A percentile compares a stretch with the other conserved stretches of the same genome.
Evolutionary conservation across 92 coral and sea anemone species (phyloP).

Genomic region (Epizoanthus scotinus): DNA sequence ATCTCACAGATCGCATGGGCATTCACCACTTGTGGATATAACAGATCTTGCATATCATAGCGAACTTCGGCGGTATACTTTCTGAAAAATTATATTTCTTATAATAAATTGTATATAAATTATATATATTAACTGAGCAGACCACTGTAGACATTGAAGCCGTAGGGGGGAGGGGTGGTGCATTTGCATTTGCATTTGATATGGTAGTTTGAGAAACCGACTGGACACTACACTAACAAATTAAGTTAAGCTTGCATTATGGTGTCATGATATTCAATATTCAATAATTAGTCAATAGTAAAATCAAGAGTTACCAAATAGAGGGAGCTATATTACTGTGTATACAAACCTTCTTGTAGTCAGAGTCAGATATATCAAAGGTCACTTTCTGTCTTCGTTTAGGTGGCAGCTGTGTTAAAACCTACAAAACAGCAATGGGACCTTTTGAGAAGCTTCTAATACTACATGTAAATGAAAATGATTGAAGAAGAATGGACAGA

Average conservation of each 20-base stretch:
- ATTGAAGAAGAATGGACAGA: background rate
- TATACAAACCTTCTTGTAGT: constrained; percentile 72
- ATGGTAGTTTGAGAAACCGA: too few species aligned
- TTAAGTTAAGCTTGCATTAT: too few species aligned
- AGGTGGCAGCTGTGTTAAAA: constrained; percentile 89
- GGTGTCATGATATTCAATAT: too few species aligned
- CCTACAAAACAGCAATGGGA: constrained; percentile 50
- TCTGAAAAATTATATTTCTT: background rate
- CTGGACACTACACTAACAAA: too few species aligned
- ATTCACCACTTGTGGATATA: background rate
- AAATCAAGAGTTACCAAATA: background rate
- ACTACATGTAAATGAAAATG: background rate
- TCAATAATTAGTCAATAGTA: background rate
- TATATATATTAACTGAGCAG: too few species aligned
- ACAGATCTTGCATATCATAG: background rate
- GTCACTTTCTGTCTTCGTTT: constrained; percentile 92
- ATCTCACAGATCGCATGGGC: background rate
- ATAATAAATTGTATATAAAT: background rate
- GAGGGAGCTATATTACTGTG: background rate
- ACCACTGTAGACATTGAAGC: background rate
- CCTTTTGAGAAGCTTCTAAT: background rate
- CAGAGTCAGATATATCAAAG: constrained; percentile 87
- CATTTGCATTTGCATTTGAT: too few species aligned
- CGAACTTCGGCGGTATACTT: too few species aligned
- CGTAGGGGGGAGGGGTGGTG: too few species aligned